Evolutionary conservation across 2,888 invertebrate genomes (phyloP), one percentile per base, ranked within the genome.

Genomic region (Limnephilus marmoratus): DNA sequence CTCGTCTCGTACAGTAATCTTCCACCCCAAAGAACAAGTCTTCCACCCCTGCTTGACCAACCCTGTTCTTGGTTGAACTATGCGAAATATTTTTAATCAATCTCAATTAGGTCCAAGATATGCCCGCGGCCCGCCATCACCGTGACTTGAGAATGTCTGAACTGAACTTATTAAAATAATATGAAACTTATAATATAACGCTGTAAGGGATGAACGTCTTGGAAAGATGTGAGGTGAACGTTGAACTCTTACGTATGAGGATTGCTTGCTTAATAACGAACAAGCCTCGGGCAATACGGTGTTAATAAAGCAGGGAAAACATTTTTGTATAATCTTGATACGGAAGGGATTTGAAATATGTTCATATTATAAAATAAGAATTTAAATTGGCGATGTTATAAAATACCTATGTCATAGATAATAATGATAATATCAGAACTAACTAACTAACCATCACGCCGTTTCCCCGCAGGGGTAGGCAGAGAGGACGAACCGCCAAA

Each of bases 41-140:
- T 85, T 85, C 90, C 45, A 85, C 49, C 86, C 81, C 85, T 82
- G 83, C 81, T 91, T 92, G 92, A 92, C 92, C 92, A 91, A 80
- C 87, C 90, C 92, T 45, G 92, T 24, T 92, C 31, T 29, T 91
- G 92, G 88, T 92, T 92, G 85, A 96, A 96, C 96, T 96, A 96
- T 96, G 96, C 95, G 95, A 95, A 96, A 96, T 96, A 96, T 96
- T 96, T 96, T 96, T 96, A 96, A 96, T 96, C 96, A 96, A 96
- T 96, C 96, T 95, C 96, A 96, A 96, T 96, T 96, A 96, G 96
- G 96, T 96, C 94, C 94, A 94, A 94, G 95, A 95, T 95, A 94
- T 94, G 95, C 95, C 95, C 95, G 94, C 95, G 94, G 87, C 49
- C 87, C 87, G 53, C 49, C 87, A 53, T 87, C 87, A 87, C 87